These are phyloP conservation scores for Lonchura striata DNA, from an alignment of 2,113 vertebrate species.

Conservation along the genomic window DNA sequence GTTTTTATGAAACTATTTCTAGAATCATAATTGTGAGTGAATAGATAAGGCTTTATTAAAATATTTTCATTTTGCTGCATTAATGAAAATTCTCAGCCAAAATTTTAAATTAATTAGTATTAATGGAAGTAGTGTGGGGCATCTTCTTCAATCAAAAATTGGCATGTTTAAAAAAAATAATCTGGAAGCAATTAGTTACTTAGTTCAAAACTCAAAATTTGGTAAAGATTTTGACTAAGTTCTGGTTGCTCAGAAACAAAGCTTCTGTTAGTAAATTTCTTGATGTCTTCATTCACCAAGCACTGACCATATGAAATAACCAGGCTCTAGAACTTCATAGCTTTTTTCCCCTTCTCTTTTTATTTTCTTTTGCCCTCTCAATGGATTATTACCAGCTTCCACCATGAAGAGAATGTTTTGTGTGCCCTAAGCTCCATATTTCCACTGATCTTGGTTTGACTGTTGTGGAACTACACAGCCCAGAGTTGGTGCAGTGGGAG, in stretches of 20 bases:
- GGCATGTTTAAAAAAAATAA: not conserved
- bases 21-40: not conserved
- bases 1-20: not conserved
- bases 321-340: not conserved
- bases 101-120: not conserved
- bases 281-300: not conserved
- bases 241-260: not conserved
- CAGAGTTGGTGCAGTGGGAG: not conserved
- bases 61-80: not conserved
- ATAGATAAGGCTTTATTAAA: not conserved
- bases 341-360: not conserved
- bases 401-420: not conserved
- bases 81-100: not conserved
- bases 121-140: not conserved
- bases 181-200: not conserved
- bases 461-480: not conserved
- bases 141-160: not conserved
- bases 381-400: not conserved
- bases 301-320: not conserved
- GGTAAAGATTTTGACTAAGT: not conserved
- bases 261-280: not conserved
- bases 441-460: not conserved
- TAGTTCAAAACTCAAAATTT: not conserved
- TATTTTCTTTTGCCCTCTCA: too few relatives aligned
- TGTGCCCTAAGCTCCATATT: not conserved